phyloP scores from a whole-genome alignment of 2,797 vertebrate species.

The Semotilus atromaculatus region DNA sequence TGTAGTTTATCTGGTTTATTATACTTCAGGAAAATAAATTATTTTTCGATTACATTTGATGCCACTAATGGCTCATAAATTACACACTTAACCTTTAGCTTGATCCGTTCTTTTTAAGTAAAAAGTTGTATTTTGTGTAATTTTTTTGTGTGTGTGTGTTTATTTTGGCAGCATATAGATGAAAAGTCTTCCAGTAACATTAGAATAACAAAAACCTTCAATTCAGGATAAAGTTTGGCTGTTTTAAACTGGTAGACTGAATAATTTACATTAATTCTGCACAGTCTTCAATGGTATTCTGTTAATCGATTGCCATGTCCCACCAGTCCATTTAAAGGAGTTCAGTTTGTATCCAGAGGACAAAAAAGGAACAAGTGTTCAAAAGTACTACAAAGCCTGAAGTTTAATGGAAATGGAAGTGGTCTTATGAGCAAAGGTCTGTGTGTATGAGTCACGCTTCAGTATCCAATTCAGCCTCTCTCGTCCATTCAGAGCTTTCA shows the following conservation, averaged over 20 bases:
- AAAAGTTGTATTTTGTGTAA: too few relatives aligned
- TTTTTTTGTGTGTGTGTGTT: too few relatives aligned
- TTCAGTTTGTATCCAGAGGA: neutral
- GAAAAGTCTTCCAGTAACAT: neutral
- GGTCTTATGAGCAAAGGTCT: conserved; percentile 1
- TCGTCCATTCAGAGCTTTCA: conserved; percentile 17
- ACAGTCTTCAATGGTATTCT: neutral
- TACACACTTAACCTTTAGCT: too few relatives aligned
- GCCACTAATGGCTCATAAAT: too few relatives aligned
- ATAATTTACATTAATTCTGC: neutral
- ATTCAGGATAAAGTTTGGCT: neutral
- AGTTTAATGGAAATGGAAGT: conserved; percentile 1
- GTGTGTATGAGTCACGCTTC: neutral
- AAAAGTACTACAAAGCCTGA: neutral
- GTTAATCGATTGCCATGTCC: neutral
- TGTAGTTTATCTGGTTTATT: too few relatives aligned
- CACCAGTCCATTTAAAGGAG: neutral
- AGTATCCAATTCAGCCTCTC: conserved; percentile 7
- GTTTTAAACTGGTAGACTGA: neutral
- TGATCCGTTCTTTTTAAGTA: too few relatives aligned
- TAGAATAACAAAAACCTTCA: neutral
- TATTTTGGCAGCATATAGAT: too few relatives aligned
- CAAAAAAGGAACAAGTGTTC: neutral
- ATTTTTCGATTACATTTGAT: too few relatives aligned
- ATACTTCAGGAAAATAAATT: too few relatives aligned